A percentile compares a stretch with the other conserved stretches of the same genome.
phyloP scores from a whole-genome alignment of 2,888 invertebrate genomes.

The Melipona beecheii region DNA sequence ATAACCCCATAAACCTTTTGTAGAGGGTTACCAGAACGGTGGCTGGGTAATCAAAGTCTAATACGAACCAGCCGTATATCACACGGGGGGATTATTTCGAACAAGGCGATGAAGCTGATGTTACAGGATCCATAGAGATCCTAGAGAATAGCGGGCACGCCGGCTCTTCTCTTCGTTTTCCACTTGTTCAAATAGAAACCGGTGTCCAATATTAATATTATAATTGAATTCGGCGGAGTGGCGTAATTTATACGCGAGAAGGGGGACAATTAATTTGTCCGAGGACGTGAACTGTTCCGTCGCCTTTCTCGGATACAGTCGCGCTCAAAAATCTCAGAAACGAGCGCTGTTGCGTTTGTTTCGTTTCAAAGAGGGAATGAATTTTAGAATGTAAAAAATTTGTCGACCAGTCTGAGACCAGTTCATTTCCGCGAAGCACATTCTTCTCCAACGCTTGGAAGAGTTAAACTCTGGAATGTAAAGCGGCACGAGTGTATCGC shows the following conservation, averaged over 20 bases:
- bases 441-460: no score
- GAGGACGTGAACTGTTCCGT: neutral
- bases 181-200: neutral
- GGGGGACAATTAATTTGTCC: neutral
- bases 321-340: no score
- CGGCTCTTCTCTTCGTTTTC: neutral
- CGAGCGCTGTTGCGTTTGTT: no score
- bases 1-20: conserved; percentile 62
- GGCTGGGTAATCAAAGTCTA: conserved; percentile 56
- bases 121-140: neutral
- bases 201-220: neutral
- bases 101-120: neutral
- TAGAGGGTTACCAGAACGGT: conserved; percentile 23
- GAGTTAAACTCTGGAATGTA: neutral
- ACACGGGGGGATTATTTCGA: conserved; percentile 34
- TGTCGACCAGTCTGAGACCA: no score
- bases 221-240: neutral
- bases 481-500: neutral
- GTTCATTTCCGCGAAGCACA: no score
- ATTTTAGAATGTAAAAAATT: no score
- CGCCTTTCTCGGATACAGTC: neutral
- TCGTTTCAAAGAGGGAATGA: no score
- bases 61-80: conserved; percentile 55
- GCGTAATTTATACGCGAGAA: neutral
- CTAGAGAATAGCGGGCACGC: no score